These are phyloP conservation scores for Cassiopea andromeda DNA, from an alignment of 30 jellyfish, hydroid and myxozoan species.

Conservation along the genomic window DNA sequence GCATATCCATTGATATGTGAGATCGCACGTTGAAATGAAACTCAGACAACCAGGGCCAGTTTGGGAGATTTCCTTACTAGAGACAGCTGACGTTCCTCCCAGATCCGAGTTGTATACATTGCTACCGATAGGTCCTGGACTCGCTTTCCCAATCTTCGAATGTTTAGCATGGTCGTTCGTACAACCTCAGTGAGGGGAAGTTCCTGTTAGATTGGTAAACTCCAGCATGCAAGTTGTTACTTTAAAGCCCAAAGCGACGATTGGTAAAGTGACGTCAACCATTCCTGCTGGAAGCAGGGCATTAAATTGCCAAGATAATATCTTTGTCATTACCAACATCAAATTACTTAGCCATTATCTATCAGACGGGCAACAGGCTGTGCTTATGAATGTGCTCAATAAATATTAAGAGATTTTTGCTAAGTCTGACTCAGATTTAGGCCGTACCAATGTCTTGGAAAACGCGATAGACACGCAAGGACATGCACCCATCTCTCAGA, in stretches of 20 bases:
- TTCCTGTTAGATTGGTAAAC: conserved; percentile 51
- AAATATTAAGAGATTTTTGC: conserved; percentile 47
- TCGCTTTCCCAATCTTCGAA: conserved; percentile 37
- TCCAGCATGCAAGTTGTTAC: conserved; percentile 5
- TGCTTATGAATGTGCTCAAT: conserved; percentile 24
- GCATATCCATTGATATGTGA: conserved; percentile 33
- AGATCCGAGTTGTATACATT: conserved; percentile 21
- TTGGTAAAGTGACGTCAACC: conserved; percentile 43
- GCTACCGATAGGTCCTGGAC: conserved; percentile 54
- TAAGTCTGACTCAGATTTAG: conserved; percentile 43
- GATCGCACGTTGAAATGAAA: conserved; percentile 39
- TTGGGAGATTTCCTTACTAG: conserved; percentile 26
- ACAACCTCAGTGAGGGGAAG: conserved; percentile 63
- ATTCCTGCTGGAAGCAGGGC: background rate
- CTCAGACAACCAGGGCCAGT: conserved; percentile 37
- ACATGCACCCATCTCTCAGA: conserved; percentile 12
- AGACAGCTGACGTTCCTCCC: conserved; percentile 39
- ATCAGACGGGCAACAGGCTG: conserved; percentile 36
- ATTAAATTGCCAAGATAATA: background rate
- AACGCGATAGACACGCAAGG: conserved; percentile 50
- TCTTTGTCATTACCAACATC: conserved; percentile 8
- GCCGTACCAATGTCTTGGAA: conserved; percentile 22
- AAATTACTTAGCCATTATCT: background rate
- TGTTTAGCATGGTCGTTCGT: conserved; percentile 54
- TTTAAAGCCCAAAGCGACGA: conserved; percentile 38